Evolutionary conservation across 2,888 invertebrate genomes (phyloP).

Genomic region (Hemithea aestivaria): DNA sequence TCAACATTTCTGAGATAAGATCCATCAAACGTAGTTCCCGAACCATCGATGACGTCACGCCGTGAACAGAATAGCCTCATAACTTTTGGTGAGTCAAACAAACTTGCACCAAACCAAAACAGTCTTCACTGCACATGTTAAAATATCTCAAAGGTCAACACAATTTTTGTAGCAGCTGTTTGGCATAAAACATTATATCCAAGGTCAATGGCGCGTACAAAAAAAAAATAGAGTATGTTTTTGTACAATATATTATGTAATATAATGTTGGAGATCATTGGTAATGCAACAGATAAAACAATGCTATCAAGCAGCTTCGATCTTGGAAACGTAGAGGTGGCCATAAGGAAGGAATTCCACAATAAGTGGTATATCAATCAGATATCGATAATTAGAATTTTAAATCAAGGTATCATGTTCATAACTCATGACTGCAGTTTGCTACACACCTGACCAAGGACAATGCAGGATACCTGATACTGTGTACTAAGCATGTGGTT

Average conservation of each 20-base stretch:
- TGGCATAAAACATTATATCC: conserved; percentile 10
- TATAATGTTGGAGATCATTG: too few species aligned
- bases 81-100: conserved; percentile 17
- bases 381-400: conserved; percentile 18
- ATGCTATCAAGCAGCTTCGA: not conserved
- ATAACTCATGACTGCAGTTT: conserved; percentile 15
- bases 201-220: conserved; percentile 12
- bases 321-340: not conserved
- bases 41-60: conserved; percentile 32
- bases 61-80: conserved; percentile 5
- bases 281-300: too few species aligned
- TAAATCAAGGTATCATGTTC: conserved; percentile 16
- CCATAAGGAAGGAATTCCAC: conserved; percentile 8
- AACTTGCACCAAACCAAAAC: conserved; percentile 24
- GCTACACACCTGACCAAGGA: conserved; percentile 22
- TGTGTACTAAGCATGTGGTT: conserved; percentile 29
- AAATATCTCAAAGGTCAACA: conserved; percentile 24
- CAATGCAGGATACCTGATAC: conserved; percentile 19
- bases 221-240: conserved; percentile 1
- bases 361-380: conserved; percentile 6
- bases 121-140: conserved; percentile 28
- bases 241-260: too few species aligned
- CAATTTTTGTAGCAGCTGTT: conserved; percentile 19
- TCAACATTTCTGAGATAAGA: too few species aligned
- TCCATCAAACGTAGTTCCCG: too few species aligned